These are phyloP conservation scores for Clinocottus analis DNA, from an alignment of 2,113 vertebrate species.

Conservation along the genomic window DNA sequence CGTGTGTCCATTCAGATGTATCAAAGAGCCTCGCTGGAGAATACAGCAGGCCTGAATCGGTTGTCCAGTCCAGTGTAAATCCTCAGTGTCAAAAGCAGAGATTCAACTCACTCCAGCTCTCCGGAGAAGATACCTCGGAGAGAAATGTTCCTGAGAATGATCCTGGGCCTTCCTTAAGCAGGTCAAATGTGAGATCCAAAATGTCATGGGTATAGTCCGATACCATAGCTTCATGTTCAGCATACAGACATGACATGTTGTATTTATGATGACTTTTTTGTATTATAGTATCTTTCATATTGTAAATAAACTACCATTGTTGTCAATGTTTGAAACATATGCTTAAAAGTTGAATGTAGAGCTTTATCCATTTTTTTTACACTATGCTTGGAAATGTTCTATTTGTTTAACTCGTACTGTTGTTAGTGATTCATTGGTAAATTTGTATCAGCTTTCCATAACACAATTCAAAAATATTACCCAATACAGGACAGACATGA, in stretches of 20 bases:
- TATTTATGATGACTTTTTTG: background rate
- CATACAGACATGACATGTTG: background rate
- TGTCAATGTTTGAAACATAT: background rate
- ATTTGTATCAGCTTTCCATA: no score
- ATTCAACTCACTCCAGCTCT: background rate
- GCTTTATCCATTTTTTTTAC: no score
- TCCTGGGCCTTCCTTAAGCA: background rate
- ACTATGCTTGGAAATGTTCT: no score
- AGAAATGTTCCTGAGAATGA: background rate
- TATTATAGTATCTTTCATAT: background rate
- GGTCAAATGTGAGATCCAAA: conserved; percentile 41
- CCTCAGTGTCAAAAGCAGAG: conserved; percentile 17
- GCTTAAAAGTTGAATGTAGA: no score
- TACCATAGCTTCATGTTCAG: background rate
- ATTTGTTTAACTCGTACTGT: no score
- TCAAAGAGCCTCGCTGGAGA: background rate
- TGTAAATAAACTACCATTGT: background rate
- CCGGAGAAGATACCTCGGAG: background rate
- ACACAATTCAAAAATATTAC: no score
- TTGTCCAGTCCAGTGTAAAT: conserved; percentile 4
- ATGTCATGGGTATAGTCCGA: conserved; percentile 72
- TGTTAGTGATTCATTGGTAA: no score
- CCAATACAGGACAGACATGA: no score
- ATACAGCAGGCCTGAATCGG: background rate
- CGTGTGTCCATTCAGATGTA: conserved; percentile 2